Evolutionary conservation across 1,140 invertebrate genomes (phyloP), one percentile per base, ranked within the genome.

Genomic region (Liolophura sinensis): DNA sequence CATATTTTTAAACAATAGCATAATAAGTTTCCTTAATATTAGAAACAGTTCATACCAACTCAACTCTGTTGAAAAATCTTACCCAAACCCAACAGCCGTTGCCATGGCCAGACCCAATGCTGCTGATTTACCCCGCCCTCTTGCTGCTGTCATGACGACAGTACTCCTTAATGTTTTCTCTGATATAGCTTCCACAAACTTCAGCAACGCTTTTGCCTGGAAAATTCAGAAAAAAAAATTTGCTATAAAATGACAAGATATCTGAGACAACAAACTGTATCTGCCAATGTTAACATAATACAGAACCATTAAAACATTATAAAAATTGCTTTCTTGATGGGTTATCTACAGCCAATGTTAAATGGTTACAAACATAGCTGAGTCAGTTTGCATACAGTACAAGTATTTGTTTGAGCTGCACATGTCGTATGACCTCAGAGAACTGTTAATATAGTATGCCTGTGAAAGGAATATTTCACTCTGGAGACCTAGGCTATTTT

Each of bases 61-160:
- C 1, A 20, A 18, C 25, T 48, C 15, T n/a, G 31, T 9, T 40
- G 31, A 40, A 66, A 18, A 92, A 27, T 65, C 60, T 61, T 78
- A 84, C 73, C 79, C 82, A 78, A 86, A 87, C 16, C 82, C 87
- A 47, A 90, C 81, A 47, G 88, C 87, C 7, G 85, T 81, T 40
- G 88, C 91, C 40, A 99, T 92, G 1, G 96, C 90, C 56, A 99
- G 86, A 7, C 98, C 98, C n/a, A 99, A 85, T 15, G 97, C 94
- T 15, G 98, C 98, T 1, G 97, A 99, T 87, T 99, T 99, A 69
- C 98, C 98, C 68, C 98, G 87, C 22, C 98, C 98, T 88, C 97
- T 89, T 4, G 95, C 92, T 24, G 98, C 97, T 3, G 97, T 99
- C 68, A 99, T 85, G 0, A 95, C 95, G 52, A 98, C 93, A 1